phyloP scores from a whole-genome alignment of 37 sponge, comb jelly and placozoan species.

The Cliona cf. orientalis region DNA sequence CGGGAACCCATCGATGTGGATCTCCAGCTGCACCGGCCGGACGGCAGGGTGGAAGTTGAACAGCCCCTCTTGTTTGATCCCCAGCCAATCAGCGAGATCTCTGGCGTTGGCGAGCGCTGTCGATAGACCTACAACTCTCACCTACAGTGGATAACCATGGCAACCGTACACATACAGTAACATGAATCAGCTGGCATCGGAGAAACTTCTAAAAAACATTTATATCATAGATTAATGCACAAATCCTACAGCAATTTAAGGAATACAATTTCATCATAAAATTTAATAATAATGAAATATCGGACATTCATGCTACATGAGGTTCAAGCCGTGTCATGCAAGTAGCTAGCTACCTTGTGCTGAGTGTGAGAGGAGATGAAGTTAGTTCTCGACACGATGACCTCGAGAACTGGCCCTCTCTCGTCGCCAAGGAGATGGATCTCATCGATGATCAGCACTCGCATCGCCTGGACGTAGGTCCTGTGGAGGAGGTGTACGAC shows the following conservation, averaged over 20 bases:
- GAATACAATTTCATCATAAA: no score
- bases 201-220: no score
- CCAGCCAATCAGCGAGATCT: slow-evolving; percentile 97
- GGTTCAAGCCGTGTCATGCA: no score
- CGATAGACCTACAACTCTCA: slow-evolving; percentile 93
- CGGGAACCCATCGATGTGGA: slow-evolving; percentile 94
- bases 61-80: slow-evolving; percentile 86
- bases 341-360: no score
- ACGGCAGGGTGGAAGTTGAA: slow-evolving; percentile 99
- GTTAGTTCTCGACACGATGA: slow-evolving; percentile 97
- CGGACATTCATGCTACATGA: no score
- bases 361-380: slow-evolving; percentile 98
- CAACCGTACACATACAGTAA: no score
- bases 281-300: no score
- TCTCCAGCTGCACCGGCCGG: slow-evolving; percentile 98
- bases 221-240: no score
- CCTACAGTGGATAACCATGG: no score
- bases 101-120: slow-evolving; percentile 98
- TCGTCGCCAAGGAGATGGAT: slow-evolving; percentile 98
- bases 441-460: slow-evolving; percentile 95
- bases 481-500: slow-evolving; percentile 30
- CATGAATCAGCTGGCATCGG: no score
- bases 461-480: slow-evolving; percentile 78
- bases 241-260: no score
- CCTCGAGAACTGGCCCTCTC: slow-evolving; percentile 98